Conservation (phyloP, 2,797 vertebrate species). For the Perodicticus potto region DNA sequence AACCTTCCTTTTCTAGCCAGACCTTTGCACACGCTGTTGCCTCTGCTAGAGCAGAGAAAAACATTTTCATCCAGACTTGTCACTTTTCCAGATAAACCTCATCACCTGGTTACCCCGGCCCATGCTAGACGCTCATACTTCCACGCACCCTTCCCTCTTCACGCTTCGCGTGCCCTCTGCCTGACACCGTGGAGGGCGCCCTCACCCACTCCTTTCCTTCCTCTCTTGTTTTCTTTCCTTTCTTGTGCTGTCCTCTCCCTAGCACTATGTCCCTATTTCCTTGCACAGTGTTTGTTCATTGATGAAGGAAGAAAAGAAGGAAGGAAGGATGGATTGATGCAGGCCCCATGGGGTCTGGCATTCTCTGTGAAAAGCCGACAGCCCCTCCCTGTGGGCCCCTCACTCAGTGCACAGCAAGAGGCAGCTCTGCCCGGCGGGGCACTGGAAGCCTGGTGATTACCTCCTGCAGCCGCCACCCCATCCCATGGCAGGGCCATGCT, state of each 20-base stretch:
- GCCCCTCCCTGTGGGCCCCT: neutral
- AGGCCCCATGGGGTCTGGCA: accelerated
- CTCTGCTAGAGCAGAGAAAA: neutral
- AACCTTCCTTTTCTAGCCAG: neutral
- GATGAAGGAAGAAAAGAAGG: neutral
- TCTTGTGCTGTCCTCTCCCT: neutral
- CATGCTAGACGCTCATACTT: accelerated
- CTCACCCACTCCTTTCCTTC: neutral
- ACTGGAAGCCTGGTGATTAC: neutral
- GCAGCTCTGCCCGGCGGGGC: neutral
- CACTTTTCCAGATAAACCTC: neutral
- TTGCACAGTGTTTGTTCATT: neutral
- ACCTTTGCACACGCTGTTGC: neutral
- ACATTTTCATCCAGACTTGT: neutral
- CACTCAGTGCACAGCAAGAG: neutral
- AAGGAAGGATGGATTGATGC: accelerated
- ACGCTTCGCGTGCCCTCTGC: accelerated
- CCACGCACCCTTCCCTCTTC: accelerated
- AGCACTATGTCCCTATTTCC: accelerated
- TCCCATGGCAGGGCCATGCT: neutral
- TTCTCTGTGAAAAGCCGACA: neutral
- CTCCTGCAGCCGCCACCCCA: neutral
- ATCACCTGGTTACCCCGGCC: neutral
- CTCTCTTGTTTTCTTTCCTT: neutral
- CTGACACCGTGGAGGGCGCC: accelerated